A percentile compares a stretch with the other conserved stretches of the same genome.
Conservation (phyloP, 2,888 invertebrate species). For the Sminthurinus aureus region DNA sequence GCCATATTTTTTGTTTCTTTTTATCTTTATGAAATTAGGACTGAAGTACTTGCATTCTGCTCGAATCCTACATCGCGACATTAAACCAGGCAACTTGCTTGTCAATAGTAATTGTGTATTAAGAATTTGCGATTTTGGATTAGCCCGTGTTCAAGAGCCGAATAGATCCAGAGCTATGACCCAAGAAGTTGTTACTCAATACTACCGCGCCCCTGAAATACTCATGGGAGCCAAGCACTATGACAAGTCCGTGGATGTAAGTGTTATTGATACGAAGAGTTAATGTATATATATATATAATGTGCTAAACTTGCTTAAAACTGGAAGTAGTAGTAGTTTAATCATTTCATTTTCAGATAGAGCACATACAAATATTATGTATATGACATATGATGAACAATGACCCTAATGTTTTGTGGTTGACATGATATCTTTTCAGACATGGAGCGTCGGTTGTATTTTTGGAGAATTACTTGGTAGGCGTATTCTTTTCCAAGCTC, state of each 20-base stretch:
- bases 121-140: slow-evolving; percentile 99
- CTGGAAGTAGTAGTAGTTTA: too few relatives aligned
- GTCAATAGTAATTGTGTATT: slow-evolving; percentile 99
- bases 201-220: slow-evolving; percentile 98
- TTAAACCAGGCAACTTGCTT: slow-evolving; percentile 97
- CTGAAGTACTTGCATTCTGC: slow-evolving; percentile 99
- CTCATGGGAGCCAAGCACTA: slow-evolving; percentile 99
- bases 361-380: too few relatives aligned
- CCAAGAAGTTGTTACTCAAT: slow-evolving; percentile 99
- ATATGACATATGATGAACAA: too few relatives aligned
- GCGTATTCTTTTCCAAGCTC: slow-evolving; percentile 96
- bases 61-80: slow-evolving; percentile 96
- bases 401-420: too few relatives aligned
- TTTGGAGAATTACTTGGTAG: slow-evolving; percentile 96
- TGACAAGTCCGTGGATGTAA: slow-evolving; percentile 92
- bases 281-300: too few relatives aligned
- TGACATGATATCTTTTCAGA: too few relatives aligned
- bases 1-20: not conserved
- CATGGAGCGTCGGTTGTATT: slow-evolving; percentile 98
- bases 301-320: too few relatives aligned
- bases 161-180: slow-evolving; percentile 96
- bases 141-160: slow-evolving; percentile 96
- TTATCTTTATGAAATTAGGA: slow-evolving; percentile 67
- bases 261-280: too few relatives aligned
- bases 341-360: too few relatives aligned